Evolutionary conservation across 2,888 invertebrate genomes (phyloP), one percentile per base, ranked within the genome.

Genomic region (Eristalinus aeneus): DNA sequence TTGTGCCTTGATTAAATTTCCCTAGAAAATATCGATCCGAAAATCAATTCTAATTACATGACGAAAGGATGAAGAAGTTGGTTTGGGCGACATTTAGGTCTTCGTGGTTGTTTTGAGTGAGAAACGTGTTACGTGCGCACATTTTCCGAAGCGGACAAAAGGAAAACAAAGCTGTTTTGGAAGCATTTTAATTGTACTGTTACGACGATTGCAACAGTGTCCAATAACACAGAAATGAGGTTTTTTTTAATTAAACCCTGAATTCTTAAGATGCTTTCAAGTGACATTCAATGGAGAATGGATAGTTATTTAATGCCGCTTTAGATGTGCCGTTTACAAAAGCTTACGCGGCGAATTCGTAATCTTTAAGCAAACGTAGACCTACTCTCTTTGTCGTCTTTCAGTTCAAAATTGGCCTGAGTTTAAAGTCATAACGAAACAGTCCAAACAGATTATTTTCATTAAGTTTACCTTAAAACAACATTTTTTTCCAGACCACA

Each of bases 1-100:
- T 72, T 78, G 46, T 46, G 46, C 56, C 74, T 79, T 87, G 83
- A 87, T 88, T 78, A 89, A 89, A 90, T 90, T 90, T 91, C 90
- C 90, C 91, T 91, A 90, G 91, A 90, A 90, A 90, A 90, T 91
- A 91, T 91, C 89, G 91, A 91, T 90, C 90, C 89, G 87, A 90
- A 91, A 91, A 91, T 91, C 91, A 90, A 91, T 91, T 91, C 89
- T 90, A 91, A 88, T 88, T 88, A 88, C 87, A 86, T 71, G 82
- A 67, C 71, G 68, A 81, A 81, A 77, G 82, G 69, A 73, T 73
- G 77, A 72, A 22, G 58, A 54, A 16, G 46, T 39, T 12, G 64
- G 22, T 23, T 64, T 60, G 64, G 32, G 16, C 58, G n/a, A 16
- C 32, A 9, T 54, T 67, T 72, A 31, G 56, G 27, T 39, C 12